Evolutionary conservation across 2,113 vertebrate genomes (phyloP).

Genomic region (Brachypodius melanocephalos): DNA sequence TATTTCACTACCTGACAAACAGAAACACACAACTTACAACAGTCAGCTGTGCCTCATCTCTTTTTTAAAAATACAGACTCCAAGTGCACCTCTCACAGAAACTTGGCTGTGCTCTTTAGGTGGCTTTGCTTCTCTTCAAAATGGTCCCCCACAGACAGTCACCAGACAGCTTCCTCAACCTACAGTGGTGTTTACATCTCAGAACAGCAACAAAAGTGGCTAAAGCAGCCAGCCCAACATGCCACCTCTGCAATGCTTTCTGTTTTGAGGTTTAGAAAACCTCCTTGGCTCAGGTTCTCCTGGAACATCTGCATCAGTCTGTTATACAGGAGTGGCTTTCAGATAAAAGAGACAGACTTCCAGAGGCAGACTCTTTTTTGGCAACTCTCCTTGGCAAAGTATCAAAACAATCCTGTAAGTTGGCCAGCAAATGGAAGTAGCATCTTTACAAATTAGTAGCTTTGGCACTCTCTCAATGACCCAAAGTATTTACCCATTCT

Average conservation of each 20-base stretch:
- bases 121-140: not conserved
- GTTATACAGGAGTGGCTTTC: not conserved
- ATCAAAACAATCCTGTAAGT: not conserved
- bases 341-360: not conserved
- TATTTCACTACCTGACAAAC: not conserved
- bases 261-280: not conserved
- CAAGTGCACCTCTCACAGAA: not conserved
- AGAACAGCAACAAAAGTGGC: not conserved
- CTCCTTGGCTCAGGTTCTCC: not conserved
- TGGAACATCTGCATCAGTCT: not conserved
- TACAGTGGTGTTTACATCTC: not conserved
- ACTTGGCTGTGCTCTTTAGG: not conserved
- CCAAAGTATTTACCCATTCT: conserved; percentile 13
- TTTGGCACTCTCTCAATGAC: conserved; percentile 31
- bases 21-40: not conserved
- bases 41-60: not conserved
- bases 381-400: conserved; percentile 4
- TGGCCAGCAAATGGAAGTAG: conserved; percentile 12
- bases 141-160: not conserved
- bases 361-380: conserved; percentile 3
- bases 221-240: not conserved
- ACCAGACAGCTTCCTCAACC: not conserved
- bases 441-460: conserved; percentile 32
- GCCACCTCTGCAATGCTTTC: not conserved
- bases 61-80: not conserved